Percentiles rank a stretch among this genome's conserved stretches.
These are phyloP conservation scores for Uromys caudimaculatus DNA, from an alignment of 2,797 vertebrate species.

Conservation along the genomic window DNA sequence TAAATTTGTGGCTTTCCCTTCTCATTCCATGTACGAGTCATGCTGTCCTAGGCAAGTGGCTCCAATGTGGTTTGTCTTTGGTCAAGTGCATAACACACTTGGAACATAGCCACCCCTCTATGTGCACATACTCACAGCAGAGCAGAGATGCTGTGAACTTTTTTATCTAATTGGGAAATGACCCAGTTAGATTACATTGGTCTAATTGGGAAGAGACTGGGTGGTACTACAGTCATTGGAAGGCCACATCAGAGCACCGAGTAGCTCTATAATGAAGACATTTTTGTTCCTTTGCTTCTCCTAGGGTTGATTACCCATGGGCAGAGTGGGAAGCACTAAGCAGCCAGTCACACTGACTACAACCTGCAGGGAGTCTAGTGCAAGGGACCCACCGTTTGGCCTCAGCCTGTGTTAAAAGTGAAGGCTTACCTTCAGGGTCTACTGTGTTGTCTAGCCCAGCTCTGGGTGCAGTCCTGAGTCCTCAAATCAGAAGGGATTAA, in stretches of 20 bases:
- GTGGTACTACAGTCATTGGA: not conserved
- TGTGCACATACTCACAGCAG: not conserved
- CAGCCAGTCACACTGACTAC: not conserved
- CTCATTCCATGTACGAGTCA: not conserved
- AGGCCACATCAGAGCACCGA: not conserved
- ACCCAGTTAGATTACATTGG: not conserved
- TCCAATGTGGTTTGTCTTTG: not conserved
- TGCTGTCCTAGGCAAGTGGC: not conserved
- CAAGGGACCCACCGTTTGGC: not conserved
- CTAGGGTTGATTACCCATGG: not conserved
- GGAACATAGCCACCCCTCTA: not conserved
- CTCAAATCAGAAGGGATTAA: not conserved
- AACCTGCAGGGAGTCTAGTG: not conserved
- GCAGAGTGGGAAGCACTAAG: not conserved
- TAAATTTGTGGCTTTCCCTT: not conserved
- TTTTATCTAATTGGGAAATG: not conserved
- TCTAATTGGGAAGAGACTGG: not conserved
- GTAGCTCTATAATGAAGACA: not conserved
- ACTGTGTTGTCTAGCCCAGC: not conserved
- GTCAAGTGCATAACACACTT: not conserved
- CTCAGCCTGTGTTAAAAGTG: not conserved
- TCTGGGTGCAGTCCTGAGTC: not conserved
- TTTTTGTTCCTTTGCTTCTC: not conserved
- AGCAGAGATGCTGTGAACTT: not conserved
- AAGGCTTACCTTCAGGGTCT: not conserved